Evolutionary conservation across 2,797 vertebrate genomes (phyloP).

Genomic region (Arctocebus calabarensis): DNA sequence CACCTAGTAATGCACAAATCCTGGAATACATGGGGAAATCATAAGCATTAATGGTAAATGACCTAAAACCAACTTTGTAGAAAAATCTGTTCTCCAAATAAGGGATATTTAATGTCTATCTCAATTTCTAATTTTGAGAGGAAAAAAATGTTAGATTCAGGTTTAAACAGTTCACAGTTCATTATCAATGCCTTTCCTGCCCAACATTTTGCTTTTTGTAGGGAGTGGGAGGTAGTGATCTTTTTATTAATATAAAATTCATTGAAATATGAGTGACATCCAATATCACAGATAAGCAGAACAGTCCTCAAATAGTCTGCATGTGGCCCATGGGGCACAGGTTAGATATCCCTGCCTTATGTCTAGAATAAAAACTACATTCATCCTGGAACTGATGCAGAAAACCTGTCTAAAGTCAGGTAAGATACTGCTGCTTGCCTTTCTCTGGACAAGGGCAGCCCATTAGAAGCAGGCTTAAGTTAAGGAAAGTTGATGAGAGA

Average conservation of each 20-base stretch:
- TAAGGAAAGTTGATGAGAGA: no score
- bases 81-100: constrained; percentile 37
- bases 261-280: neutral
- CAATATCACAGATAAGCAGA: no score
- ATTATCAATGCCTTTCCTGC: constrained; percentile 15
- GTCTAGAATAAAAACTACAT: no score
- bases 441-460: no score
- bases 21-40: neutral
- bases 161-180: constrained; percentile 25
- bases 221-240: neutral
- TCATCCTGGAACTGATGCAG: no score
- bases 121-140: constrained; percentile 52
- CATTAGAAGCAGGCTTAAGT: no score
- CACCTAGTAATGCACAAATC: neutral
- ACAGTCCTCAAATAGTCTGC: no score
- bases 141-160: neutral
- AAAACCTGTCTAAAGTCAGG: no score
- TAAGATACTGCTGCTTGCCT: no score
- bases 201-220: neutral
- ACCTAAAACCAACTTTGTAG: constrained; percentile 30
- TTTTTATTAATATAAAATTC: constrained; percentile 43
- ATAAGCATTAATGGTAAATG: neutral
- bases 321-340: no score
- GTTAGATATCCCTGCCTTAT: no score
- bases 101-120: neutral